Conservation (phyloP, 64 coral and sea anemone species). For the Exaiptasia diaphana region DNA sequence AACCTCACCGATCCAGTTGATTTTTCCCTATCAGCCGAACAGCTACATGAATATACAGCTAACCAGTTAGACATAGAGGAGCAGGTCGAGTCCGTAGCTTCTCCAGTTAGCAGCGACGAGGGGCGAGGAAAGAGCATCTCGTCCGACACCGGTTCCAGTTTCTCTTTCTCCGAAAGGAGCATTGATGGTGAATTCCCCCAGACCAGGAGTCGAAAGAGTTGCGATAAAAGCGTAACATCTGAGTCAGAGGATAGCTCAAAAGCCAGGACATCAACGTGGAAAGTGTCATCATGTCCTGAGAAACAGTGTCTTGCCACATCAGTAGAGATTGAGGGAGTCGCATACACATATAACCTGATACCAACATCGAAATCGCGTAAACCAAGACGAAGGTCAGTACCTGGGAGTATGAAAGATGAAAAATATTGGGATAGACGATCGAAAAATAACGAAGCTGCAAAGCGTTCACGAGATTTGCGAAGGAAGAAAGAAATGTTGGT, state of each 20-base stretch:
- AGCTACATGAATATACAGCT: background rate
- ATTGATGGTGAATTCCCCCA: background rate
- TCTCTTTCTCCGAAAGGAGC: background rate
- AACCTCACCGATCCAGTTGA: background rate
- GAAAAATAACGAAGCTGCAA: conserved; percentile 64
- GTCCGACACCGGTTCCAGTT: background rate
- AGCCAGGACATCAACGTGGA: background rate
- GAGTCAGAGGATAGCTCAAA: background rate
- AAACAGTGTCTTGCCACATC: background rate
- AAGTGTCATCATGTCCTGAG: background rate
- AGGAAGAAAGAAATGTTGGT: conserved; percentile 58
- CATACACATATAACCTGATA: background rate
- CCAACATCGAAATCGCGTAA: background rate
- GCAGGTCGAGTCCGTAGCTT: background rate
- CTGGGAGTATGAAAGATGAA: conserved; percentile 31
- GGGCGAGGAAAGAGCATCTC: background rate
- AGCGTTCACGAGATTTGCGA: conserved; percentile 50
- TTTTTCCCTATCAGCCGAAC: background rate
- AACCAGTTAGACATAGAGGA: background rate
- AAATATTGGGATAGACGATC: conserved; percentile 65
- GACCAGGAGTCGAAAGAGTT: background rate
- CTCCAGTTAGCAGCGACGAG: background rate
- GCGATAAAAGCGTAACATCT: background rate
- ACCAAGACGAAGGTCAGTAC: background rate
- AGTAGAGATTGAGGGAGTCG: conserved; percentile 4